Evolutionary conservation across 2,888 invertebrate genomes (phyloP).

Genomic region (Formica aserva): DNA sequence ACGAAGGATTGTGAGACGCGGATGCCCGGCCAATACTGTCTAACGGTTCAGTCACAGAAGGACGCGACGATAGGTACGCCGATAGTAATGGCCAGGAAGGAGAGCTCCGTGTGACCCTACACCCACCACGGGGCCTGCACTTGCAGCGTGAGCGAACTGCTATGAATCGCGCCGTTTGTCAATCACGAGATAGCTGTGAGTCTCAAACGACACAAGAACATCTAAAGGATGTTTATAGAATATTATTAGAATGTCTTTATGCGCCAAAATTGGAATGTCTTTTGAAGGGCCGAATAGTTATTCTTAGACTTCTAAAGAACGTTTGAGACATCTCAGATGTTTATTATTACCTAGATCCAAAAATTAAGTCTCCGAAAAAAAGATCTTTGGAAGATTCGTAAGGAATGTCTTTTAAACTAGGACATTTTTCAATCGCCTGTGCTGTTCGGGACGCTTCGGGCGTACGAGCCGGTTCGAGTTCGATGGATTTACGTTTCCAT

Average conservation of each 20-base stretch:
- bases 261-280: slow-evolving; percentile 6
- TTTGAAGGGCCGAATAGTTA: not conserved
- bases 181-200: slow-evolving; percentile 35
- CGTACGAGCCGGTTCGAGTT: slow-evolving; percentile 40
- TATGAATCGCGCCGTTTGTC: slow-evolving; percentile 41
- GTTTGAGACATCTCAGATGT: not conserved
- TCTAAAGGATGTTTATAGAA: not conserved
- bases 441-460: slow-evolving; percentile 35
- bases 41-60: slow-evolving; percentile 80
- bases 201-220: slow-evolving; percentile 1
- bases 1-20: slow-evolving; percentile 83
- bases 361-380: not conserved
- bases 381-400: not conserved
- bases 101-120: slow-evolving; percentile 88
- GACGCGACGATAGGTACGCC: slow-evolving; percentile 88
- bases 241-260: not conserved
- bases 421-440: not conserved
- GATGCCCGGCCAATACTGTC: slow-evolving; percentile 79
- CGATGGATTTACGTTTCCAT: slow-evolving; percentile 40
- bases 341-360: slow-evolving; percentile 2
- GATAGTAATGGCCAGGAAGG: slow-evolving; percentile 88
- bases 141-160: slow-evolving; percentile 49
- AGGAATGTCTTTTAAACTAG: not conserved
- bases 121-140: slow-evolving; percentile 55
- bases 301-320: not conserved